Conservation (phyloP, 2,797 vertebrate species). For the Okamejei kenojei region DNA sequence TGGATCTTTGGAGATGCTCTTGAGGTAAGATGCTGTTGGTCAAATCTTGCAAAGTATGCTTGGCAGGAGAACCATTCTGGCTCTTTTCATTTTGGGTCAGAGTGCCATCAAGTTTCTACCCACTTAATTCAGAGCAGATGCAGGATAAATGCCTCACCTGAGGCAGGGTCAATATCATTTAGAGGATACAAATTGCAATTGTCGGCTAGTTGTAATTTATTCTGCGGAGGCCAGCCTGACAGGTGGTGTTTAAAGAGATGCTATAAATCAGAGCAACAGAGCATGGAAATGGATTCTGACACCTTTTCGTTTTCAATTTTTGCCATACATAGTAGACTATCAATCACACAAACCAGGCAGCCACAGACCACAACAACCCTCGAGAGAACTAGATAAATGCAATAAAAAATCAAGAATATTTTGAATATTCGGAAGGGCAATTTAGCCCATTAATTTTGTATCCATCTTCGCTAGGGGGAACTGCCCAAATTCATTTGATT, state of each 20-base stretch:
- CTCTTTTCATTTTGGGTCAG: neutral
- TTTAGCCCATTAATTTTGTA: neutral
- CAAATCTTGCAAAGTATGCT: neutral
- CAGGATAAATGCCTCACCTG: neutral
- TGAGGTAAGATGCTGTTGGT: neutral
- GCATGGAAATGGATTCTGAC: slow-evolving; percentile 16
- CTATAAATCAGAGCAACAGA: slow-evolving; percentile 25
- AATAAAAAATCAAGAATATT: neutral
- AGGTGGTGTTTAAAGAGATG: neutral
- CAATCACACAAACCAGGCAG: neutral
- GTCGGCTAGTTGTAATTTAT: neutral
- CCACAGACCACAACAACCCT: neutral
- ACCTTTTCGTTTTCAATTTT: neutral
- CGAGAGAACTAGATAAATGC: neutral
- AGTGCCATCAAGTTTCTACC: neutral
- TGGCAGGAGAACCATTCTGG: neutral
- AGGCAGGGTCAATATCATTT: neutral
- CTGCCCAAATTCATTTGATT: neutral
- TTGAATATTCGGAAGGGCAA: neutral
- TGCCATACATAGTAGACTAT: neutral
- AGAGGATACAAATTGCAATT: neutral
- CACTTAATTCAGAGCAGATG: neutral
- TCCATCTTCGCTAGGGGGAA: neutral
- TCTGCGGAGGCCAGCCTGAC: neutral
- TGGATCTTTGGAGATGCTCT: neutral